Evolutionary conservation across 2,888 invertebrate genomes (phyloP), one percentile per base, ranked within the genome.

Genomic region (Coenonympha glycerion): DNA sequence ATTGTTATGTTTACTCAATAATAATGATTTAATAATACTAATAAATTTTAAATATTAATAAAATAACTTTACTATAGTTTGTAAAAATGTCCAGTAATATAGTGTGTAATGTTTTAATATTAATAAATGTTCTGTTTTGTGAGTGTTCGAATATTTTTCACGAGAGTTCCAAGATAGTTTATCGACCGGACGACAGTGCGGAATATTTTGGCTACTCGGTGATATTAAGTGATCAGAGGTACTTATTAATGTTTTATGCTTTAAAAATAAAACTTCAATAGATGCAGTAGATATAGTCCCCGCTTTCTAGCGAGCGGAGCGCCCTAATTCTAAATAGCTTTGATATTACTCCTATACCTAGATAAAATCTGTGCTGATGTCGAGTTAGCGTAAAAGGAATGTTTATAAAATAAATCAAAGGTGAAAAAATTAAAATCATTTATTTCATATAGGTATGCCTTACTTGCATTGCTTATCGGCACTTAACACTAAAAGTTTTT

Each of bases 201-300:
- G 68, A 67, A 15, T 78, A 73, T 61, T 84, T 84, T 55, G 83
- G 83, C 4, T 84, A 68, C 45, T 66, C 75, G 2, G 75, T 75
- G 0, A 57, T 76, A 26, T 56, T 82, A 18, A 36, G 51, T 34
- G 13, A 49, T 2, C 40, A 56, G 16, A 40, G 41, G 53, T 53
- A 49, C 6, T 41, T 53, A 3, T 16, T 22, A 13, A 3, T 28
- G 1, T 68, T 9, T 33, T 13, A 0, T n/a, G n/a, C n/a, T n/a
- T n/a, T n/a, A n/a, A n/a, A n/a, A n/a, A n/a, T n/a, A n/a, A n/a
- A n/a, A n/a, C n/a, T n/a, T n/a, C n/a, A n/a, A n/a, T n/a, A n/a
- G n/a, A n/a, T n/a, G n/a, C n/a, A n/a, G n/a, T n/a, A n/a, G n/a
- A n/a, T n/a, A n/a, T n/a, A n/a, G n/a, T n/a, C n/a, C n/a, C n/a